Evolutionary conservation across 1,140 invertebrate species (phyloP), one percentile per base, ranked within the genome.

Genomic region (Hydropsyche tenuis): DNA sequence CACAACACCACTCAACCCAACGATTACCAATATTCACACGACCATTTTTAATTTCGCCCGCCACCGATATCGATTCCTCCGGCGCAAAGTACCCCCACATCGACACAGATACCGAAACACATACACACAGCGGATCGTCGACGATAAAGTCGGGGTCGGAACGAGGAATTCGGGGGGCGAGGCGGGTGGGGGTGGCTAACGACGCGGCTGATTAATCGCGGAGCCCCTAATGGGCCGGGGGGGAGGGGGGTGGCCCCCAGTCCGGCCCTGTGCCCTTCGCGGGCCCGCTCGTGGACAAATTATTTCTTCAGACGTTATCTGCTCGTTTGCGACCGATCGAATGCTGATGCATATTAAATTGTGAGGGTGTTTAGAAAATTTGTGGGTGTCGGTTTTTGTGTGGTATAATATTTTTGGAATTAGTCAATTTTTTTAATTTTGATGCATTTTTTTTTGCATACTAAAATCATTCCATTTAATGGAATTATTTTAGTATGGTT

Each of bases 131-230:
- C 37, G 25, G 11, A 20, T 9, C 3, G 20, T 66, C 11, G 25
- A n/a, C 5, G 11, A 20, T 11, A 12, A 4, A 7, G 27, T 56
- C 12, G 62, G 42, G 37, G 27, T 30, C 73, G 43, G 75, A 69
- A 72, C 73, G 77, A n/a, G n/a, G n/a, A n/a, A n/a, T n/a, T n/a
- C n/a, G n/a, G n/a, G n/a, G 70, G 77, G 51, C 53, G 66, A 63
- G 68, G 75, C n/a, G 53, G 56, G 72, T 51, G 75, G 65, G 76
- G 79, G 80, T 78, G 81, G 63, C 72, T 77, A 77, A 77, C 75
- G 75, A 77, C 75, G 72, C 80, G 74, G 79, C 81, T 81, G 82
- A 83, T 83, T 82, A 81, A 77, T 77, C 81, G 81, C 78, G 81
- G 80, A 75, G 79, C 79, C 78, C 75, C 63, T 43, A 65, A 65